Base-by-base conservation (phyloP, 35 echinoderm and acorn worm genomes). In the Hemicentrotus pulcherrimus region DNA sequence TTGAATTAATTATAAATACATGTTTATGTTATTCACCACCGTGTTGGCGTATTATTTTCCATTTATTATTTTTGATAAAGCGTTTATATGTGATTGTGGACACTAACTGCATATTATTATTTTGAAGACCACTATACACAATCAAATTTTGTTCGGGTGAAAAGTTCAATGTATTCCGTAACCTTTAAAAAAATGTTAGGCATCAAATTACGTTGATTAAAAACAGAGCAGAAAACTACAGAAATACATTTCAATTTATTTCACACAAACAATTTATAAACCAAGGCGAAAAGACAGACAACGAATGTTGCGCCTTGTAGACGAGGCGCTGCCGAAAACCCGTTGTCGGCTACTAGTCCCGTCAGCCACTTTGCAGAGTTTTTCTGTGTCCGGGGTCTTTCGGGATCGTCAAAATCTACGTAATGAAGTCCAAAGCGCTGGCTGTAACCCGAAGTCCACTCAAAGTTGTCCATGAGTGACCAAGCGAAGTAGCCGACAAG, bases 391-490 rank as follows among this genome's bases (percentile, higher is more conserved):
- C 95, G 92, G 14, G 95, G 92, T 87, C 95, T 94, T 47, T 94
- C 95, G 9, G 48, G 31, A 61, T 96, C 71, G 12, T 96, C 95
- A 32, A 94, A 96, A 91, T 96, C 86, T 9, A 94, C 95, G 55
- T 96, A 28, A 47, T 96, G 59, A 9, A 96, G 86, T 13, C 95
- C 95, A 32, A 96, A 96, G 32, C 95, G 91, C 47, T 96, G 91
- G 70, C 52, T 94, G 65, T 96, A 96, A 31, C 95, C 95, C 12
- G 61, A 78, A 7, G 92, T 32, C 95, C 95, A 96, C 32, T 96
- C 95, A 16, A 96, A 96, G 95, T 96, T 94, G 47, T 96, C 91
- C 92, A 96, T 96, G 30, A 96, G 92, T 47, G 95, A 94, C 95
- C 95, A 96, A 11, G 95, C 92, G 46, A 96, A 96, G 31, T 94